Conservation (phyloP, 2,797 vertebrate genomes). For the Remorina albescens region DNA sequence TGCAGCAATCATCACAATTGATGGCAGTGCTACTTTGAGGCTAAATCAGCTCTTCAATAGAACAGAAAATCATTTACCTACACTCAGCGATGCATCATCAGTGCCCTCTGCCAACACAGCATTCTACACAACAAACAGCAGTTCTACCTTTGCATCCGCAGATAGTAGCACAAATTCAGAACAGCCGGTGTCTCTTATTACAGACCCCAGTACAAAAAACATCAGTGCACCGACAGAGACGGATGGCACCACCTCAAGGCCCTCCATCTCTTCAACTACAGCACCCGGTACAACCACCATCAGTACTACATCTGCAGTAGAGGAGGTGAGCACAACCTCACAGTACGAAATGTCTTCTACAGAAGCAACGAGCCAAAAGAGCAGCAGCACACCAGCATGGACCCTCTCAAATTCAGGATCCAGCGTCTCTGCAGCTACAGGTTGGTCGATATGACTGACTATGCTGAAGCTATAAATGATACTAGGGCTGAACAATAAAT, state of each 20-base stretch:
- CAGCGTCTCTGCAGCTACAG: slow-evolving; percentile 17
- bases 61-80: background rate
- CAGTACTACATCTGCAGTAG: background rate
- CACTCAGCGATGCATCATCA: too few species aligned
- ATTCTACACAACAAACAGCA: too few species aligned
- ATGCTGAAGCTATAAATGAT: background rate
- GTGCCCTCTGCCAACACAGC: too few species aligned
- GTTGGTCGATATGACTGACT: slow-evolving; percentile 14
- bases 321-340: background rate
- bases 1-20: background rate
- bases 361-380: background rate
- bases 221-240: background rate
- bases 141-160: background rate
- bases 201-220: background rate
- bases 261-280: slow-evolving; percentile 1
- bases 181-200: background rate
- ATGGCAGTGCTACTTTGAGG: background rate
- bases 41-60: background rate
- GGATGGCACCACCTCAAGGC: background rate
- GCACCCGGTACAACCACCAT: background rate
- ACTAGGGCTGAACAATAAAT: too few species aligned
- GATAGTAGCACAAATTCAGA: background rate
- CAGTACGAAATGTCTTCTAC: background rate
- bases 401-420: slow-evolving; percentile 4
- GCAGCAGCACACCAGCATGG: slow-evolving; percentile 2